Percentiles rank a stretch among this genome's conserved stretches.
phyloP scores from a whole-genome alignment of 2,797 vertebrate species.

The Rhinoraja longicauda region DNA sequence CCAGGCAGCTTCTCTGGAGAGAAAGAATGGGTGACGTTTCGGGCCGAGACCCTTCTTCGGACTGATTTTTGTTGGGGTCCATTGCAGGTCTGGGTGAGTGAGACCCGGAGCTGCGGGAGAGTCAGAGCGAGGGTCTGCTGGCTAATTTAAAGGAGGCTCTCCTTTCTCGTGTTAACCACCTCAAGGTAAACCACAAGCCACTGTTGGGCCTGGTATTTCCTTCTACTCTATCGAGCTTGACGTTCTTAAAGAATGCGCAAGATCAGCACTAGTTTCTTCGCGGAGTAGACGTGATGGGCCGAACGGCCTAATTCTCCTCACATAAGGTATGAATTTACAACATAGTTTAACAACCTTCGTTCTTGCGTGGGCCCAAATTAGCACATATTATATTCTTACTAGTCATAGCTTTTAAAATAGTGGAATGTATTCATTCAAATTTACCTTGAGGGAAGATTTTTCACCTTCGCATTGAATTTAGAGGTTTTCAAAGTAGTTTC shows the following conservation, averaged over 20 bases:
- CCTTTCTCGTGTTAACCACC: neutral
- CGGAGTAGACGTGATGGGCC: no score
- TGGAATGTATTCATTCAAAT: no score
- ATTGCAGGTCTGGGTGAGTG: no score
- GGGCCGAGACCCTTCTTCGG: no score
- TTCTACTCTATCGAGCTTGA: neutral
- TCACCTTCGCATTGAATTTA: neutral
- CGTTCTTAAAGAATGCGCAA: neutral
- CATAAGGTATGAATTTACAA: neutral
- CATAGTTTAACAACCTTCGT: neutral
- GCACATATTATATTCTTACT: neutral
- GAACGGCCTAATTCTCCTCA: no score
- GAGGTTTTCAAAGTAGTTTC: neutral
- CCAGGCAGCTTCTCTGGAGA: no score
- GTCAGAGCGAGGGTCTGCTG: no score
- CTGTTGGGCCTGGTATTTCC: neutral
- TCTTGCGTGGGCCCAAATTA: neutral
- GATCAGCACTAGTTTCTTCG: neutral
- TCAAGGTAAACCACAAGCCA: neutral
- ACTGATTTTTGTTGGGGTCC: no score
- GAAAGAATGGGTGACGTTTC: no score
- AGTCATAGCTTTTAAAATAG: neutral
- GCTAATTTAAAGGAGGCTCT: neutral
- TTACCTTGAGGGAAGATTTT: no score
- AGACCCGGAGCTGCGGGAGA: no score